These are phyloP conservation scores for Lacerta agilis DNA, from an alignment of 2,797 vertebrate genomes.

Conservation along the genomic window DNA sequence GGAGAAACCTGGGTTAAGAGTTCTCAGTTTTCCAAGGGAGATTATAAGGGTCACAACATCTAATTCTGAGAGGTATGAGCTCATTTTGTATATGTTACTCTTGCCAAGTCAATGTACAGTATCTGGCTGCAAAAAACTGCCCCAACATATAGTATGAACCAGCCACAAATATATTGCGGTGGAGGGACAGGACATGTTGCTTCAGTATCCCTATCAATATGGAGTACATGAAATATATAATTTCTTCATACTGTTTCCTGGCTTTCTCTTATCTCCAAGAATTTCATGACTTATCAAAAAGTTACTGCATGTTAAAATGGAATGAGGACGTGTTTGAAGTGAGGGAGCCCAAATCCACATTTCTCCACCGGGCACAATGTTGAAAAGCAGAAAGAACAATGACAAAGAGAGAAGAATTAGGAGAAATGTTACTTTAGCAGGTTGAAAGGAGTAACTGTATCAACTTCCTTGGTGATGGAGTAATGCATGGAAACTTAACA, in stretches of 20 bases:
- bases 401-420: constrained; percentile 62
- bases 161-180: background rate
- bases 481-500: constrained; percentile 33
- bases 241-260: background rate
- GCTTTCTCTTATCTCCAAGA: constrained; percentile 52
- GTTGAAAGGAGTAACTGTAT: constrained; percentile 78
- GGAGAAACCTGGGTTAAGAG: too few species aligned
- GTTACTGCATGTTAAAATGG: constrained; percentile 36
- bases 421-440: constrained; percentile 74
- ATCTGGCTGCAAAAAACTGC: background rate
- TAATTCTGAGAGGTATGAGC: background rate
- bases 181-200: background rate
- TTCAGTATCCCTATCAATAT: constrained; percentile 44
- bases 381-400: constrained; percentile 29
- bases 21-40: constrained; percentile 50
- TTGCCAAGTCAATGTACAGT: background rate
- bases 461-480: constrained; percentile 42
- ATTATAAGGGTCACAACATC: background rate
- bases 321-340: constrained; percentile 58
- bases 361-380: constrained; percentile 63
- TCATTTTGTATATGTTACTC: background rate
- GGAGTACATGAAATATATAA: constrained; percentile 26
- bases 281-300: constrained; percentile 63
- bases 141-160: background rate
- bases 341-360: constrained; percentile 66